Evolutionary conservation across 1,140 invertebrate genomes (phyloP).

Genomic region (Temnothorax longispinosus): DNA sequence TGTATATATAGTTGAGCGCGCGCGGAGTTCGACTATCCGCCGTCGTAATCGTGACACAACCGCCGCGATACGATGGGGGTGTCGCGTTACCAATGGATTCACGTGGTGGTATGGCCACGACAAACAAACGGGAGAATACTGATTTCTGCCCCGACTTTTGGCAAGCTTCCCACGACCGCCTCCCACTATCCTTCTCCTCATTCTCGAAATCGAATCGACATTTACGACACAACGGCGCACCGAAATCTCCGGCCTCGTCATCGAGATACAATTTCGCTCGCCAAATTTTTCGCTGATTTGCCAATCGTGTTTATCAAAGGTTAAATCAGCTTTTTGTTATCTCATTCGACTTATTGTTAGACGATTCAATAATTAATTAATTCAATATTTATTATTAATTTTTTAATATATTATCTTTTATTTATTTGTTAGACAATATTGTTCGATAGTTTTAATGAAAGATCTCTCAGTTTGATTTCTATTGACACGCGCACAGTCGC

Average conservation of each 20-base stretch:
- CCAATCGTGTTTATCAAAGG: not conserved
- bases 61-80: constrained; percentile 50
- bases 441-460: not conserved
- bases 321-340: not conserved
- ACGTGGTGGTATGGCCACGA: constrained; percentile 53
- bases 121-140: constrained; percentile 75
- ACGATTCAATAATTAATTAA: not conserved
- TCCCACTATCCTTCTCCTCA: constrained; percentile 67
- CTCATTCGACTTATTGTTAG: not conserved
- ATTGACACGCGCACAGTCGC: not conserved
- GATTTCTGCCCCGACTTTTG: constrained; percentile 76
- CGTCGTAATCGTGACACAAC: constrained; percentile 62
- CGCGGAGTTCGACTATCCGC: constrained; percentile 26
- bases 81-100: constrained; percentile 72
- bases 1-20: constrained; percentile 20
- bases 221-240: constrained; percentile 74
- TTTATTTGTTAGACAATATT: not conserved
- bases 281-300: not conserved
- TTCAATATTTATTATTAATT: not conserved
- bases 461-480: not conserved
- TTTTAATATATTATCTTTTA: not conserved
- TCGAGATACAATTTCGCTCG: constrained; percentile 76
- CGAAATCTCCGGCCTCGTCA: constrained; percentile 71
- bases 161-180: constrained; percentile 75
- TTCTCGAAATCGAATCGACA: constrained; percentile 77